Evolutionary conservation across 2,888 invertebrate genomes (phyloP), one percentile per base, ranked within the genome.

Genomic region (Cephus pulcher): DNA sequence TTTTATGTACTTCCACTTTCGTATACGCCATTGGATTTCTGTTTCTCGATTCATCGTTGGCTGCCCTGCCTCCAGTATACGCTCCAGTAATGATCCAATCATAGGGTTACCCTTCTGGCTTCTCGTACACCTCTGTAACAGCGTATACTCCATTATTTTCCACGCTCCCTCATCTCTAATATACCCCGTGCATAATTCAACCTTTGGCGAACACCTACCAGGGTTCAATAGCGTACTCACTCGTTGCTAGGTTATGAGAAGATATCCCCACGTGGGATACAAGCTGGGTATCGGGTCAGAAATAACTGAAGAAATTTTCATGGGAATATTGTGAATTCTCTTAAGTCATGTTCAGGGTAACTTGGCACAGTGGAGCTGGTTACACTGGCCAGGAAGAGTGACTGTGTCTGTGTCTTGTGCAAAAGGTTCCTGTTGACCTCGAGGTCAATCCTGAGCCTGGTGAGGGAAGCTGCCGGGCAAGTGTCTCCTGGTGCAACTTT

Each of bases 21-120:
- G n/a, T 32, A 71, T 56, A 56, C 56, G 56, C 56, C 2, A 56
- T 56, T 56, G 23, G 23, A 23, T 23, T 23, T 56, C 15, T 23
- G 9, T 1, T 56, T 56, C 23, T 56, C 23, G 23, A 23, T 56
- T 56, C 56, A 23, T 56, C 9, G 23, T 56, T 56, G 56, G 9
- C 23, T 6, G 23, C 56, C 56, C 23, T 56, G 56, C 9, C 56
- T 23, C 23, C 15, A 9, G 56, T 56, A 9, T 56, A 23, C 56
- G 79, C 78, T 81, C 82, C 80, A 81, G 80, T 86, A 86, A 87
- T 86, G 84, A 86, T 79, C 83, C 81, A 85, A 86, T 84, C 82
- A 78, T 71, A 12, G 70, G 9, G 9, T 56, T 56, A 56, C 56
- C 56, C 56, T 56, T 56, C 56, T 56, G 56, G 23, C 56, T 23